A percentile compares a stretch with the other conserved stretches of the same genome.
Conservation (phyloP, 2,797 vertebrate species). For the Buceros bicornis region DNA sequence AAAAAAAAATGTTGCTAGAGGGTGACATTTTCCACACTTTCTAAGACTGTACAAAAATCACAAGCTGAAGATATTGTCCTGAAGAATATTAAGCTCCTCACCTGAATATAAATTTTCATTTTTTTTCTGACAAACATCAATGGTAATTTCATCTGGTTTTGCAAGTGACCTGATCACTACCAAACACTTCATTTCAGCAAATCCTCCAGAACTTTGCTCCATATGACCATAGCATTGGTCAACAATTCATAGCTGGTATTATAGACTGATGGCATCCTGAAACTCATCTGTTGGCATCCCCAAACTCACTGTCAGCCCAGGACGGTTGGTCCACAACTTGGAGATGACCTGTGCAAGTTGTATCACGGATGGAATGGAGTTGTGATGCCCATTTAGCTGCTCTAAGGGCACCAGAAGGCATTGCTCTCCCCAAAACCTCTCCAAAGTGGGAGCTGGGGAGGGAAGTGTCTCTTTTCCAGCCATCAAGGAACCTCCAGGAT, state of each 20-base stretch:
- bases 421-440: not conserved
- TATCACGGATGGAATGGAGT: not conserved
- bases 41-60: not conserved
- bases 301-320: not conserved
- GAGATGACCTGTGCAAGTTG: not conserved
- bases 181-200: not conserved
- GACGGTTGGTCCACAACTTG: rapidly evolving
- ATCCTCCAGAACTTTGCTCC: not conserved
- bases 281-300: not conserved
- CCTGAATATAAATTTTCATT: not conserved
- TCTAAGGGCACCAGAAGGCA: not conserved
- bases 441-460: not conserved
- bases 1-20: not conserved
- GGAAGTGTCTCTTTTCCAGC: not conserved
- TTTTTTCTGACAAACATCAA: not conserved
- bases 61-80: not conserved
- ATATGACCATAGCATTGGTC: not conserved
- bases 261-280: not conserved
- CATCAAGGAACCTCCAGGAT: not conserved
- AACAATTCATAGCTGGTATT: not conserved
- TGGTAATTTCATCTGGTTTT: not conserved
- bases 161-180: not conserved
- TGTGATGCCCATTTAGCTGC: not conserved
- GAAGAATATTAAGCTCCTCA: not conserved
- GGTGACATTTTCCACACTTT: not conserved